Evolutionary conservation across 2,888 invertebrate genomes (phyloP).

Genomic region (Apamea epomidion): DNA sequence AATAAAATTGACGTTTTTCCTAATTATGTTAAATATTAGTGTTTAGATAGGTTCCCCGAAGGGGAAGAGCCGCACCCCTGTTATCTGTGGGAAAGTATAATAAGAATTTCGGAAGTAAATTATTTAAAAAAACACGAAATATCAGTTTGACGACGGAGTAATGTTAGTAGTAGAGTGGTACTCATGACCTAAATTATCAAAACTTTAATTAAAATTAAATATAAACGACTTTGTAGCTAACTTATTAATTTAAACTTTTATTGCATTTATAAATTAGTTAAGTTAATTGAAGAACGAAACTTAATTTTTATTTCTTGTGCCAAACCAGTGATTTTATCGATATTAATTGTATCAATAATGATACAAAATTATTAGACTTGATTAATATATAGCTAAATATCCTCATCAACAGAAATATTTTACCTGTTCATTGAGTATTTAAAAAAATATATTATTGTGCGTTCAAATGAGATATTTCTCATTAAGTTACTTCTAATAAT

Average conservation of each 20-base stretch:
- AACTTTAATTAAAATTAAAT: conserved; percentile 29
- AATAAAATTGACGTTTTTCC: no score
- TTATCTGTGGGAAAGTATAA: background rate
- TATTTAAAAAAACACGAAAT: background rate
- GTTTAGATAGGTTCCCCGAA: no score
- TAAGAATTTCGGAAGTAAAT: background rate
- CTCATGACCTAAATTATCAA: conserved; percentile 15
- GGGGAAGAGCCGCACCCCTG: background rate
- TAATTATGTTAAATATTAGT: no score
- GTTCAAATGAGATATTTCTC: background rate
- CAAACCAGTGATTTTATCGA: background rate
- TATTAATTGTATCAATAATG: conserved; percentile 17
- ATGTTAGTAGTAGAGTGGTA: background rate
- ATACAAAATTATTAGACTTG: conserved; percentile 19
- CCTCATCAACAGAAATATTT: background rate
- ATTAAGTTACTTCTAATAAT: background rate
- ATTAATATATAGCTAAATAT: conserved; percentile 1
- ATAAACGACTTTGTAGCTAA: conserved; percentile 30
- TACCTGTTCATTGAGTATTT: background rate
- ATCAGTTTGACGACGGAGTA: background rate
- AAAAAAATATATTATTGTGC: background rate
- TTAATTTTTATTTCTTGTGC: conserved; percentile 18
- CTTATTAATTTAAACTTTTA: conserved; percentile 25
- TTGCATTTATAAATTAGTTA: conserved; percentile 39
- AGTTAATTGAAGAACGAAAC: conserved; percentile 28